A percentile compares a stretch with the other conserved stretches of the same genome.
These are phyloP conservation scores for Maniola hyperantus DNA, from an alignment of 2,888 invertebrate species.

Conservation along the genomic window DNA sequence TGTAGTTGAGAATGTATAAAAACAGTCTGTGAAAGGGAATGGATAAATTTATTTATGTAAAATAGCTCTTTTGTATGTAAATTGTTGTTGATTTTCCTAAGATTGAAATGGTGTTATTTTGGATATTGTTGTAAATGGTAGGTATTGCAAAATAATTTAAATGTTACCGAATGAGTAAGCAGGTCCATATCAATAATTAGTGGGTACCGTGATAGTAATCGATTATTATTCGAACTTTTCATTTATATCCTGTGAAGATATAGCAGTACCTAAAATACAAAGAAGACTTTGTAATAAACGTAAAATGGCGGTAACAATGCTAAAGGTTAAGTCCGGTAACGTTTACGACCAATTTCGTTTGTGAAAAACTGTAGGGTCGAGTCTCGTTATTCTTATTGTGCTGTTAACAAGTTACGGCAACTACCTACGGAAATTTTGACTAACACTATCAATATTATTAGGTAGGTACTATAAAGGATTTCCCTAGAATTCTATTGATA, in stretches of 20 bases:
- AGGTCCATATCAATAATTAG: neutral
- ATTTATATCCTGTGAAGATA: neutral
- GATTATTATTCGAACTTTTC: too few species aligned
- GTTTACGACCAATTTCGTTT: constrained; percentile 24
- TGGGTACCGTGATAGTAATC: neutral
- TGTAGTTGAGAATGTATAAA: constrained; percentile 74
- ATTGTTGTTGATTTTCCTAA: constrained; percentile 79
- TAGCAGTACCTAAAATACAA: neutral
- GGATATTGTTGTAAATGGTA: neutral
- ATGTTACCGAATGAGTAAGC: neutral
- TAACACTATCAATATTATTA: neutral
- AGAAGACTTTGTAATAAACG: constrained; percentile 16
- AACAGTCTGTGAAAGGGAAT: constrained; percentile 73
- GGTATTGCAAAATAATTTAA: constrained; percentile 27
- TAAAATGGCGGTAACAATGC: constrained; percentile 27
- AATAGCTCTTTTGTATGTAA: constrained; percentile 78
- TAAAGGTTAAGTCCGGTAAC: constrained; percentile 27
- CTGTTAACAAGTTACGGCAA: constrained; percentile 3
- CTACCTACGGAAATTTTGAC: neutral
- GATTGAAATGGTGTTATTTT: constrained; percentile 62
- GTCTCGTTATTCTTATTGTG: constrained; percentile 4
- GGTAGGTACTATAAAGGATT: neutral
- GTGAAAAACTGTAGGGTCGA: constrained; percentile 18
- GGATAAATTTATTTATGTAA: constrained; percentile 81
- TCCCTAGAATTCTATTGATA: too few species aligned